phyloP scores from a whole-genome alignment of 1,140 invertebrate species.

The Vanessa atalanta region DNA sequence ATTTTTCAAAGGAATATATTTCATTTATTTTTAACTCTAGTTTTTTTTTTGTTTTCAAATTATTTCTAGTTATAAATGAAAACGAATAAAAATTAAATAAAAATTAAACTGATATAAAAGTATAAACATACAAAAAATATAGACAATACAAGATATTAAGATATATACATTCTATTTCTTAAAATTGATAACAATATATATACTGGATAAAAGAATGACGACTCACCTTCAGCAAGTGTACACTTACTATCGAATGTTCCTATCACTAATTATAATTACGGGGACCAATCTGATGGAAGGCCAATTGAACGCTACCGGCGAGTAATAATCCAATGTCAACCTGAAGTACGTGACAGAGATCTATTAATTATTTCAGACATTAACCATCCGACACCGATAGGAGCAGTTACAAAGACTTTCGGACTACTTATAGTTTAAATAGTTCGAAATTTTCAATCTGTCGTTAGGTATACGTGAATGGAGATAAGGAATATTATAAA shows the following conservation, averaged over 20 bases:
- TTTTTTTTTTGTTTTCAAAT: too few relatives aligned
- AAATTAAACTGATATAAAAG: too few relatives aligned
- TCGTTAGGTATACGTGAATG: background rate
- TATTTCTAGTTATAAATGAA: too few relatives aligned
- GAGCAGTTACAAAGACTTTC: background rate
- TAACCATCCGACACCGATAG: background rate
- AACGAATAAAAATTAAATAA: too few relatives aligned
- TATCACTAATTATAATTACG: constrained; percentile 1
- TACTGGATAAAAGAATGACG: too few relatives aligned
- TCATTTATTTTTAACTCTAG: too few relatives aligned
- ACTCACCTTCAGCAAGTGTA: too few relatives aligned
- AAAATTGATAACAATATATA: too few relatives aligned
- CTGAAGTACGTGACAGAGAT: background rate
- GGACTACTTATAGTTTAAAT: constrained; percentile 1
- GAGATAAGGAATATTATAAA: background rate
- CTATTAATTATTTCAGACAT: constrained; percentile 2
- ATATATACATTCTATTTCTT: too few relatives aligned
- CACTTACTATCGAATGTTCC: background rate
- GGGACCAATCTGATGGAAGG: background rate
- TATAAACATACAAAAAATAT: too few relatives aligned
- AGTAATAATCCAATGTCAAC: background rate
- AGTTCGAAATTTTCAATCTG: background rate
- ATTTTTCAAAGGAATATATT: too few relatives aligned
- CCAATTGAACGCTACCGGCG: background rate
- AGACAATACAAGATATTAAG: too few relatives aligned